phyloP scores from a whole-genome alignment of 2,113 vertebrate species.

The Odontesthes bonariensis region DNA sequence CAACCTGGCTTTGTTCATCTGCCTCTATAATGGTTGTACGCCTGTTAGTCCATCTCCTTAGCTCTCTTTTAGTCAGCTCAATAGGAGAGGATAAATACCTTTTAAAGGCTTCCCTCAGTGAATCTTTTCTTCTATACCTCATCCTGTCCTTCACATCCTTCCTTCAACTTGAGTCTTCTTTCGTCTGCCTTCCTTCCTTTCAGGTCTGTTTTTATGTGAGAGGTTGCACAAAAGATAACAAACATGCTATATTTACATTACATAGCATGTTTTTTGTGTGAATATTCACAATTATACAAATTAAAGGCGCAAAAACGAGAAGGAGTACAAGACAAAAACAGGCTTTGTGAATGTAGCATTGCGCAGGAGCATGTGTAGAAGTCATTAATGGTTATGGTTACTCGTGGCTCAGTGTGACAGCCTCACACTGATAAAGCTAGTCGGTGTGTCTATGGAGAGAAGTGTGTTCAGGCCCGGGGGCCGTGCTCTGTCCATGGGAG shows the following conservation, averaged over 20 bases:
- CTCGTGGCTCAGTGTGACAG: conserved; percentile 27
- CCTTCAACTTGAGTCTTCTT: conserved; percentile 63
- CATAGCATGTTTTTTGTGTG: conserved; percentile 1
- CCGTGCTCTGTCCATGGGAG: conserved; percentile 12
- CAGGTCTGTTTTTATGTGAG: conserved; percentile 22
- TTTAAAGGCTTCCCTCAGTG: conserved; percentile 60
- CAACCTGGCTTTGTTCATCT: conserved; percentile 43
- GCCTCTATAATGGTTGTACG: conserved; percentile 20
- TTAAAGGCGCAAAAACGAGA: neutral
- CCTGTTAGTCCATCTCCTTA: conserved; percentile 54
- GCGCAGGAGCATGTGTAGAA: conserved; percentile 43
- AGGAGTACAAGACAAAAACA: neutral
- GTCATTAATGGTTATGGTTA: conserved; percentile 32
- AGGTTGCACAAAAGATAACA: conserved; percentile 54
- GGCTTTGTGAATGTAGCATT: neutral
- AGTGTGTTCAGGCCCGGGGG: conserved; percentile 29
- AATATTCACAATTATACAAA: neutral
- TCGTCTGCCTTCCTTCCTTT: conserved; percentile 74
- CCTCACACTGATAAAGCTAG: conserved; percentile 39
- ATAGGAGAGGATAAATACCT: conserved; percentile 69
- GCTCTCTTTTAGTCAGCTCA: conserved; percentile 37
- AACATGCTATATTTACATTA: conserved; percentile 42
- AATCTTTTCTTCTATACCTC: conserved; percentile 58
- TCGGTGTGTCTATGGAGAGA: conserved; percentile 7
- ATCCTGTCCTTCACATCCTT: conserved; percentile 75